Evolutionary conservation across 2,888 invertebrate genomes (phyloP), one percentile per base, ranked within the genome.

Genomic region (Pantelozetes paolii): DNA sequence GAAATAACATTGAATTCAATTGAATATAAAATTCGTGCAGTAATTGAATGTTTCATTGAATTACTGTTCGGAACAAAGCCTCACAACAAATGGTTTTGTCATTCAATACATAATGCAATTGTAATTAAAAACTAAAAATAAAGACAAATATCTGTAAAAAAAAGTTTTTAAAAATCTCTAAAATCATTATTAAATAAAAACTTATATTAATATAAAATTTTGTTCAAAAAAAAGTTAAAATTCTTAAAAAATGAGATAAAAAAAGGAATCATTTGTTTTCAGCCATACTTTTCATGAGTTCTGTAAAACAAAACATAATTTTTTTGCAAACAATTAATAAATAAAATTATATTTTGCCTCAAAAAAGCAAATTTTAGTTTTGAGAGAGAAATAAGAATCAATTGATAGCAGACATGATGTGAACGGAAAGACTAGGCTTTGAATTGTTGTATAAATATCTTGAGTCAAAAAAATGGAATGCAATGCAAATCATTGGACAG

Each of bases 391-490:
- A 62, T 62, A 23, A 62, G 32, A 62, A 30, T 13, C 15, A 32
- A 54, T 45, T 6, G 15, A 54, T 54, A 26, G 26, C 54, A 54
- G 54, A 54, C 45, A 18, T 45, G 45, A 50, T 26, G 23, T 23
- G 54, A n/a, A 26, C 54, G 54, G 62, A 59, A 36, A 62, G 62
- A 62, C 62, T 62, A 62, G 54, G 54, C 26, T 54, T 54, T 54
- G 50, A 54, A 20, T 26, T 26, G 45, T 45, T 2, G 54, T 26
- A 15, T 54, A 54, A 26, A 54, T 26, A 62, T 30, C 5, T 30
- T 36, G 62, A 62, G 62, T 62, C 54, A 15, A 26, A 67, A n/a
- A n/a, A 42, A 40, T 67, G 67, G 59, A 62, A 62, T 62, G 59
- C 59, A 30, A 32, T 57, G 26, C 28, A 50, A 50, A 50, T 15